These are phyloP conservation scores for Epizoanthus illoricatus DNA, from an alignment of 92 coral and sea anemone species.

Conservation along the genomic window DNA sequence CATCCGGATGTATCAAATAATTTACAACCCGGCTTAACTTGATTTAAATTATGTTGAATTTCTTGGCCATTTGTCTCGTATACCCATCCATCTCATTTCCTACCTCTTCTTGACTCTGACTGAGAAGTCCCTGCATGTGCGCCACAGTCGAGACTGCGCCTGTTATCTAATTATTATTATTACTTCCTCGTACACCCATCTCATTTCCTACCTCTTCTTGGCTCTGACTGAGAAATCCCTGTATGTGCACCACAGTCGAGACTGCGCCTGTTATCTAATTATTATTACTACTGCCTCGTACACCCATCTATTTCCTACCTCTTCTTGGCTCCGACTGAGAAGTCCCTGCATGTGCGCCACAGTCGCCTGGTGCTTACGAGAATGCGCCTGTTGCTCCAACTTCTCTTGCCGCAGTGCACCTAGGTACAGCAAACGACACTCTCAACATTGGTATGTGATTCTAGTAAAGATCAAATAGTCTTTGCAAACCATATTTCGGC, in stretches of 20 bases:
- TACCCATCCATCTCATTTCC: too few species aligned
- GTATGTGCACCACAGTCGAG: slow-evolving; percentile 75
- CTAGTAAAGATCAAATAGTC: too few species aligned
- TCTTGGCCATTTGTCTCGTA: too few species aligned
- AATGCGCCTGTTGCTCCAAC: slow-evolving; percentile 76
- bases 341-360: slow-evolving; percentile 73
- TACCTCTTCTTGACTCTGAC: slow-evolving; percentile 81
- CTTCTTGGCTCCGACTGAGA: slow-evolving; percentile 68
- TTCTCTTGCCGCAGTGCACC: slow-evolving; percentile 93
- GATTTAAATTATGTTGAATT: too few species aligned
- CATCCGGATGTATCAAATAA: too few species aligned
- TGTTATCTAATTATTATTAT: too few species aligned
- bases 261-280: slow-evolving; percentile 77
- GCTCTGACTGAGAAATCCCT: slow-evolving; percentile 59
- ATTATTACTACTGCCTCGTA: too few species aligned
- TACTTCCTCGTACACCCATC: too few species aligned
- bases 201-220: slow-evolving; percentile 79
- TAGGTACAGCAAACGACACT: slow-evolving; percentile 11
- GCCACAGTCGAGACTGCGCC: slow-evolving; percentile 71
- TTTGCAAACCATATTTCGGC: too few species aligned
- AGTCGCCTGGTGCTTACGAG: slow-evolving; percentile 79
- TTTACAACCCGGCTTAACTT: too few species aligned
- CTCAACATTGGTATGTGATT: too few species aligned
- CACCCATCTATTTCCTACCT: slow-evolving; percentile 71
- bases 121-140: slow-evolving; percentile 73